phyloP scores from a whole-genome alignment of 2,888 invertebrate genomes.

The Julus scanicus region DNA sequence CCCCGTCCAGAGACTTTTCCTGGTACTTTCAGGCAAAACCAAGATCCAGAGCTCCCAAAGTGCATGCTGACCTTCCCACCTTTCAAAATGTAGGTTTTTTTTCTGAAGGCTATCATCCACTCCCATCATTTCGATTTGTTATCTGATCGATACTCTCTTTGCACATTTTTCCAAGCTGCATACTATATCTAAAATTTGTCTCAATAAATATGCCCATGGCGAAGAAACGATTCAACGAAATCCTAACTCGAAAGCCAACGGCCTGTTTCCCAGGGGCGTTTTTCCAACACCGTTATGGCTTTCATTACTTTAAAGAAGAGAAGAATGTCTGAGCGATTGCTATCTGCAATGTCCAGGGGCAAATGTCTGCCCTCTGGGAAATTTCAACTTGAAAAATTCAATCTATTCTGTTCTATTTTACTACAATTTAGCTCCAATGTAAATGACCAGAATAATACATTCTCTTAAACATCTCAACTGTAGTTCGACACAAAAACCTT shows the following conservation, averaged over 20 bases:
- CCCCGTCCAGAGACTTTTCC: not conserved
- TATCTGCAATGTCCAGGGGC: not conserved
- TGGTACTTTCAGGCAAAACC: not conserved
- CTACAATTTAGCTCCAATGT: not conserved
- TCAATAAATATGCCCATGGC: slow-evolving; percentile 16
- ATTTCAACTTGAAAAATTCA: not conserved
- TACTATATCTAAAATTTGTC: not conserved
- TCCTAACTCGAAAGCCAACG: slow-evolving; percentile 3
- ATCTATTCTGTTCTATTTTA: slow-evolving; percentile 2
- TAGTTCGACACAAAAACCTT: not conserved
- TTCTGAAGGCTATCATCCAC: not conserved
- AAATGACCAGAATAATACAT: slow-evolving; percentile 15
- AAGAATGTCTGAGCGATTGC: not conserved
- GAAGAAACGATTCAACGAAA: not conserved
- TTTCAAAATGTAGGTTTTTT: not conserved
- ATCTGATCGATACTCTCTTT: not conserved
- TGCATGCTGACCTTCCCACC: not conserved
- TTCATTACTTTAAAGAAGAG: slow-evolving; percentile 20
- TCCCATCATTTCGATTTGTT: not conserved
- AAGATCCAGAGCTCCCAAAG: not conserved
- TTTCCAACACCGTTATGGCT: slow-evolving; percentile 4
- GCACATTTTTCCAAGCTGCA: slow-evolving; percentile 10
- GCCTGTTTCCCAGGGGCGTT: not conserved
- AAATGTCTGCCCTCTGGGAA: slow-evolving; percentile 10
- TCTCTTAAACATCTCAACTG: not conserved